Evolutionary conservation across 2,113 vertebrate species (phyloP).

Genomic region (Pygoscelis adeliae): DNA sequence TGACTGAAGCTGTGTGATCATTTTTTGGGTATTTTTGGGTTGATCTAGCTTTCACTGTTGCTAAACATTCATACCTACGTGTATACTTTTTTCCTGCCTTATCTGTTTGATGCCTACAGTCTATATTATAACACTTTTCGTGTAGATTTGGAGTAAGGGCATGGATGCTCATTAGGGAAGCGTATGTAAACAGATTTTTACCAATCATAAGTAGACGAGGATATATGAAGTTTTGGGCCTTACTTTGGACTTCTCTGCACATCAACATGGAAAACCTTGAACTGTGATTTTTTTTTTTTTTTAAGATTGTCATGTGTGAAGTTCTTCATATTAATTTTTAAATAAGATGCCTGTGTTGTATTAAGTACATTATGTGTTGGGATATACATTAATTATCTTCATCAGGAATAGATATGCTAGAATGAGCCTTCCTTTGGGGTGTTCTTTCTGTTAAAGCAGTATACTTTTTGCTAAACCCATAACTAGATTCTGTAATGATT

Average conservation of each 20-base stretch:
- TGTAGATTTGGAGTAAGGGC: background rate
- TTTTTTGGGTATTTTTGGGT: background rate
- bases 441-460: background rate
- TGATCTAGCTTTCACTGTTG: background rate
- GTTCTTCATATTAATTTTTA: background rate
- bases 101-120: background rate
- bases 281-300: background rate
- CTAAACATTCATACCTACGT: background rate
- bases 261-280: background rate
- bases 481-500: background rate
- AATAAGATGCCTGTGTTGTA: background rate
- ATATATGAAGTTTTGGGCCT: background rate
- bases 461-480: background rate
- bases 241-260: background rate
- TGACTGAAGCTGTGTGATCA: background rate
- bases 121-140: rapidly evolving
- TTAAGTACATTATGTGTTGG: background rate
- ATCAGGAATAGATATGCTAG: background rate
- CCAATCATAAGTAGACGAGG: background rate
- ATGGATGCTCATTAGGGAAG: background rate
- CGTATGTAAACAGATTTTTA: background rate
- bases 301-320: background rate
- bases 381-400: background rate
- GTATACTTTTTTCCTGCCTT: background rate
- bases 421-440: background rate